Percentiles rank a stretch among this genome's conserved stretches.
Conservation (phyloP, 2,113 vertebrate species). For the Halichoerus grypus region DNA sequence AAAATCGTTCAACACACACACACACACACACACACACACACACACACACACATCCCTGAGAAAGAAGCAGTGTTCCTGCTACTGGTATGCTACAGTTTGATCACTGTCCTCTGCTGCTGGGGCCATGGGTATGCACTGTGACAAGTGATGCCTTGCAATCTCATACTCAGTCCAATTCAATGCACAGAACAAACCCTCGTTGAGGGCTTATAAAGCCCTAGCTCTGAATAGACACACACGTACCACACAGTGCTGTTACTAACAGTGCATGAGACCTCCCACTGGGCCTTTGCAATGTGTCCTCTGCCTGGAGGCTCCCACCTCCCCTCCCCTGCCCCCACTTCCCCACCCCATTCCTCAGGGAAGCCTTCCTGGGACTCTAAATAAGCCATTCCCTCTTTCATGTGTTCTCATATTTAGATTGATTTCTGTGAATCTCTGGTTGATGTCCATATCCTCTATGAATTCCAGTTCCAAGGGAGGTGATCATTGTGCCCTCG, state of each 20-base stretch:
- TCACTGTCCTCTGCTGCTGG: neutral
- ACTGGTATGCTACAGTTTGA: neutral
- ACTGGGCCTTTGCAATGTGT: fast-evolving
- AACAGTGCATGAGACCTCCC: fast-evolving
- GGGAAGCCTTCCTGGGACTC: neutral
- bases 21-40: neutral
- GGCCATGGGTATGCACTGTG: neutral
- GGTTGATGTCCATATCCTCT: neutral
- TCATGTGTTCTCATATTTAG: neutral
- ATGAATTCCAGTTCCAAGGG: neutral
- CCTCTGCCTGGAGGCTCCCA: neutral
- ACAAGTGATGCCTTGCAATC: no score
- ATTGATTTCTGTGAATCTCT: neutral
- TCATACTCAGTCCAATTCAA: neutral
- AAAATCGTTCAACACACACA: neutral
- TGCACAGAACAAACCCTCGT: neutral
- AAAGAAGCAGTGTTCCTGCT: neutral
- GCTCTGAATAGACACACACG: no score
- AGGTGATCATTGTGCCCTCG: neutral
- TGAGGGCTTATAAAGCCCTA: neutral
- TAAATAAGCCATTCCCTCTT: neutral
- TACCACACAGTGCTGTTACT: neutral
- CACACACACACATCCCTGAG: neutral
- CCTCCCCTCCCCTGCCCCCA: neutral
- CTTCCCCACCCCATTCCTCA: neutral